These are phyloP conservation scores for Aselliscus stoliczkanus DNA, from an alignment of 2,797 vertebrate genomes.

Conservation along the genomic window DNA sequence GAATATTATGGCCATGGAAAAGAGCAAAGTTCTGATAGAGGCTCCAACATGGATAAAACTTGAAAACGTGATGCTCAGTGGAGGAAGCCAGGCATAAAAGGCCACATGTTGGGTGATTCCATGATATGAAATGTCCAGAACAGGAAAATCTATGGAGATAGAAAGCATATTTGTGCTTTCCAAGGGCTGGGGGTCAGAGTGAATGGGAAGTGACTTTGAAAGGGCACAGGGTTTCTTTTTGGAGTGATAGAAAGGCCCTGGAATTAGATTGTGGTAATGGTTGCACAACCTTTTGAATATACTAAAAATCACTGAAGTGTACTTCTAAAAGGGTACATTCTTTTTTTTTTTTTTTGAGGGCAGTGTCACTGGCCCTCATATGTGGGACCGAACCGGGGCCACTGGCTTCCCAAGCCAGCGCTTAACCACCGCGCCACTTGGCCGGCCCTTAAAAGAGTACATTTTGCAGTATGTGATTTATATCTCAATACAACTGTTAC, in stretches of 20 bases:
- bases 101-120: neutral
- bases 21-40: neutral
- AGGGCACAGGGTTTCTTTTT: neutral
- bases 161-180: neutral
- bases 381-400: too few relatives aligned
- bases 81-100: neutral
- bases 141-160: neutral
- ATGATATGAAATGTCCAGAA: neutral
- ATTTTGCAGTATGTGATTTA: neutral
- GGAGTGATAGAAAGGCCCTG: neutral
- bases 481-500: neutral
- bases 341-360: too few relatives aligned
- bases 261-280: neutral
- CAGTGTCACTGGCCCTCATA: too few relatives aligned
- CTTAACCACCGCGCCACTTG: too few relatives aligned
- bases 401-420: too few relatives aligned
- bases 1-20: neutral
- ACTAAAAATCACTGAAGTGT: neutral
- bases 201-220: neutral
- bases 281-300: neutral
- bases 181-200: accelerated
- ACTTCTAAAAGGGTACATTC: neutral
- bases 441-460: neutral
- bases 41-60: neutral
- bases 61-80: neutral